A percentile compares a stretch with the other conserved stretches of the same genome.
Evolutionary conservation across 2,888 invertebrate genomes (phyloP).

Genomic region (Panopea generosa): DNA sequence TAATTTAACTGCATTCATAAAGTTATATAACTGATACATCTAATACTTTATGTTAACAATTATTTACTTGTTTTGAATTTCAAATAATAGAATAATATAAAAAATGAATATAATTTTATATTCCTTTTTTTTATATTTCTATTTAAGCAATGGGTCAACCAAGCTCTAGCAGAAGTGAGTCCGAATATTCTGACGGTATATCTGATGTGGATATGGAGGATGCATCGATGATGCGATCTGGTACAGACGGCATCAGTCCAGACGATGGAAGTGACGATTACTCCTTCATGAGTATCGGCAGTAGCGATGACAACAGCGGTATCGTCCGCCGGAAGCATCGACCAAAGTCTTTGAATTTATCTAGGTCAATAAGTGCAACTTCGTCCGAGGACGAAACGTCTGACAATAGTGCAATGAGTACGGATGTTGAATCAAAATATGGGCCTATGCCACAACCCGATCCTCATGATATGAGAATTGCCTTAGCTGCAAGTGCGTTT

Average conservation of each 20-base stretch:
- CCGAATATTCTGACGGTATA: constrained; percentile 76
- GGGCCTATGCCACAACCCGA: constrained; percentile 55
- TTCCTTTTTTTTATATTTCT: no score
- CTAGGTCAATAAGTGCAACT: constrained; percentile 79
- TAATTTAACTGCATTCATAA: no score
- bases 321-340: constrained; percentile 74
- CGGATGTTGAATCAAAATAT: constrained; percentile 68
- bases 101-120: no score
- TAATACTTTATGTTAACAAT: no score
- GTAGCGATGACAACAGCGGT: constrained; percentile 70
- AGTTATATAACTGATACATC: no score
- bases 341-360: constrained; percentile 79
- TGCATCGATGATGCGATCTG: constrained; percentile 71
- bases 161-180: constrained; percentile 75
- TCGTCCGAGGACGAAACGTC: constrained; percentile 79
- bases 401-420: constrained; percentile 66
- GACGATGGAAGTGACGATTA: constrained; percentile 78
- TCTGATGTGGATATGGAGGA: constrained; percentile 81
- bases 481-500: constrained; percentile 70
- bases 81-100: no score
- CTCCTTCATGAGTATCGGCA: constrained; percentile 74
- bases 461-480: constrained; percentile 65
- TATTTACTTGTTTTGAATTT: no score
- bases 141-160: constrained; percentile 63
- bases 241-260: constrained; percentile 75